A percentile compares a stretch with the other conserved stretches of the same genome.
These are phyloP conservation scores for Saccostrea cuccullata DNA, from an alignment of 1,140 invertebrate species.

Conservation along the genomic window DNA sequence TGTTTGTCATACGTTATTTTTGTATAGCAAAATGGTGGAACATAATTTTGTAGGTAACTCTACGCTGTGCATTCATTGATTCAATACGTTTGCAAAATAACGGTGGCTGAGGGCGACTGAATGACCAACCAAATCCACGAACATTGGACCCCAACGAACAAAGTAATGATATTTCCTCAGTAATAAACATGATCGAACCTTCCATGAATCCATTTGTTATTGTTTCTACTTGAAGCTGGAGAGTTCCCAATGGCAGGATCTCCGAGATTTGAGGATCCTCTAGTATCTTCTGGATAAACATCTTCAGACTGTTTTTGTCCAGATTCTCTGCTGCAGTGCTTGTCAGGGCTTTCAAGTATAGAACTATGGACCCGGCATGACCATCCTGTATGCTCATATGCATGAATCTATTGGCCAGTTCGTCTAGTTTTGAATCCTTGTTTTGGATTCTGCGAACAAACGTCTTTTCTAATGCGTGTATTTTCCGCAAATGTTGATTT, in stretches of 20 bases:
- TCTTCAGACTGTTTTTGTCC: not conserved
- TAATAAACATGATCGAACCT: not conserved
- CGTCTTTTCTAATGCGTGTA: not conserved
- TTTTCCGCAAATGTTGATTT: not conserved
- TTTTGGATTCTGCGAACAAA: conserved; percentile 14
- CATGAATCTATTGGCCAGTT: not conserved
- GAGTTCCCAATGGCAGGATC: not conserved
- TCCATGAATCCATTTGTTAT: not conserved
- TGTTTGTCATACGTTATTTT: too few relatives aligned
- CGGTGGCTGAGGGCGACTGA: too few relatives aligned
- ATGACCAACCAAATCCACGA: too few relatives aligned
- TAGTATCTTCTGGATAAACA: not conserved
- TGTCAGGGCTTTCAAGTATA: not conserved
- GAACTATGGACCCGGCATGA: not conserved
- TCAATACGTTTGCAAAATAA: too few relatives aligned
- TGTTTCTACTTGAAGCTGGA: not conserved
- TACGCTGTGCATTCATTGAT: too few relatives aligned
- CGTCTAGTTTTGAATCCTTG: not conserved
- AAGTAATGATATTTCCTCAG: not conserved
- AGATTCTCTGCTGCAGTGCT: not conserved
- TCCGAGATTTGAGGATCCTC: not conserved
- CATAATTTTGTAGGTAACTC: too few relatives aligned
- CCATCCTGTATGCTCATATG: conserved; percentile 20
- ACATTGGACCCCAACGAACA: too few relatives aligned
- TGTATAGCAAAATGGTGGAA: too few relatives aligned